phyloP scores from a whole-genome alignment of 1,140 invertebrate species.

The Brachionus rotundiformis region DNA sequence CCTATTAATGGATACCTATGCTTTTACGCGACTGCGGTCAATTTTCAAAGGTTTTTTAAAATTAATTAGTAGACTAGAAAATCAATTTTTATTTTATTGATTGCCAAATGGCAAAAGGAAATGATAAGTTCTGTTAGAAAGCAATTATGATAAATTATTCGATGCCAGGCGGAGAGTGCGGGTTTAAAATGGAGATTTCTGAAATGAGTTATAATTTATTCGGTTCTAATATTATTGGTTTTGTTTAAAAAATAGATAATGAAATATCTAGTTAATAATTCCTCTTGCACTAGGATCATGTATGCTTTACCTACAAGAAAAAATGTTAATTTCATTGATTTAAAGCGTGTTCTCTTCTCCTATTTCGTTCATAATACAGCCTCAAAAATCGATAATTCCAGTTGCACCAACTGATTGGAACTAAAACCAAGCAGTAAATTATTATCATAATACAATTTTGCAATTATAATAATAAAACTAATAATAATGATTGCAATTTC shows the following conservation, averaged over 20 bases:
- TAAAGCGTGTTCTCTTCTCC: neutral
- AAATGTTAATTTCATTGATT: conserved; percentile 16
- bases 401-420: conserved; percentile 4
- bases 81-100: no score
- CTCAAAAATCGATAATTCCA: neutral
- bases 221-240: conserved; percentile 15
- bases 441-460: conserved; percentile 19
- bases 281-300: neutral
- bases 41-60: neutral
- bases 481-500: conserved; percentile 50
- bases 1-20: no score
- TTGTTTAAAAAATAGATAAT: conserved; percentile 6
- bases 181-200: neutral
- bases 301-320: neutral
- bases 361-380: neutral
- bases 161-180: neutral
- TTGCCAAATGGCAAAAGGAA: neutral
- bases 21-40: neutral
- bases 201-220: conserved; percentile 47
- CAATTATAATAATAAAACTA: conserved; percentile 43
- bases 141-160: conserved; percentile 10
- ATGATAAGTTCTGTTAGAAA: neutral
- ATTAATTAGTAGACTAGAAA: no score
- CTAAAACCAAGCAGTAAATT: conserved; percentile 12
- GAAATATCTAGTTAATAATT: neutral